Evolutionary conservation across 2,888 invertebrate species (phyloP).

Genomic region (Ceriagrion tenellum): DNA sequence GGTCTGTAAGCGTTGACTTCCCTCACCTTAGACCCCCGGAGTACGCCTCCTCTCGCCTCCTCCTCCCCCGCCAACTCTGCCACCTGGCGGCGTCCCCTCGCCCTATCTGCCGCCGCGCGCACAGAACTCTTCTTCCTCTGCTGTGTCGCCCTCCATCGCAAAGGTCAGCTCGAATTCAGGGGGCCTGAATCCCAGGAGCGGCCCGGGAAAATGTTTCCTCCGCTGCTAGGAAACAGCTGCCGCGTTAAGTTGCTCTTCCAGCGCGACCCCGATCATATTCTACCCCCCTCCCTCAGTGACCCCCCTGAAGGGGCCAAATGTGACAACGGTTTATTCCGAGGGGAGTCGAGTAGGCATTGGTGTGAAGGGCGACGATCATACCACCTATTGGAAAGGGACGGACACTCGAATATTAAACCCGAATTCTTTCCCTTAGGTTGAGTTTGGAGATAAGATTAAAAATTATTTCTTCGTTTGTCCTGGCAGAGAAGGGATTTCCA

Average conservation of each 20-base stretch:
- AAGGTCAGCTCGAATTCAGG: slow-evolving; percentile 43
- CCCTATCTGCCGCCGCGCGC: neutral
- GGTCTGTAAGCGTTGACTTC: neutral
- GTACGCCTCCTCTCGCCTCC: no score
- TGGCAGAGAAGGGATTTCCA: no score
- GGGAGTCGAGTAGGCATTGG: neutral
- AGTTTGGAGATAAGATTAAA: no score
- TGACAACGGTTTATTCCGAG: neutral
- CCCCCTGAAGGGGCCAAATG: no score
- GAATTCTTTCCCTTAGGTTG: no score
- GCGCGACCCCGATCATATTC: neutral
- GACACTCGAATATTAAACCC: no score
- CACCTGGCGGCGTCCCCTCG: neutral
- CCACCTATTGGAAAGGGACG: neutral
- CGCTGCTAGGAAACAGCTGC: neutral
- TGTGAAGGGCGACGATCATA: neutral
- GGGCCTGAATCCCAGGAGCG: neutral
- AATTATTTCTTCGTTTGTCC: no score
- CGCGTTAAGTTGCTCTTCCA: neutral
- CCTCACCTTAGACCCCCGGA: neutral
- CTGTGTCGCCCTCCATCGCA: neutral
- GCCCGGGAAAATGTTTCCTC: slow-evolving; percentile 42
- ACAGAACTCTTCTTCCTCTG: neutral
- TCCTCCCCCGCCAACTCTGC: neutral
- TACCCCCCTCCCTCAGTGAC: no score